Conservation (phyloP, 2,797 vertebrate genomes). For the Malacoctenus gilli region DNA sequence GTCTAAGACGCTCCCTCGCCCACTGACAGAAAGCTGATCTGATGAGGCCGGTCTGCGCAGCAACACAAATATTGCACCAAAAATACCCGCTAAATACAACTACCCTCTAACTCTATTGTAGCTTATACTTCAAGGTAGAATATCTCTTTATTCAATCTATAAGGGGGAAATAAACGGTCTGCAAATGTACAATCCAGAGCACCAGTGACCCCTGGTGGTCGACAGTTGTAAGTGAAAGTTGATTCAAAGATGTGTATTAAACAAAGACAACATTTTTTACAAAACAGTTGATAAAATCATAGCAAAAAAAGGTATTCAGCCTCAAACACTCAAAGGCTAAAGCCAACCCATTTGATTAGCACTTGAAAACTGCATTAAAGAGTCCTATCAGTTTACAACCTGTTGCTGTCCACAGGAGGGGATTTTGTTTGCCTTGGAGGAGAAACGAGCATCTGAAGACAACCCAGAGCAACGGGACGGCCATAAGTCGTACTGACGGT, state of each 20-base stretch:
- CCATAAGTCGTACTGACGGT: slow-evolving; percentile 74
- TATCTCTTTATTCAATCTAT: slow-evolving; percentile 78
- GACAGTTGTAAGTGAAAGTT: slow-evolving; percentile 60
- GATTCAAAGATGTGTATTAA: slow-evolving; percentile 46
- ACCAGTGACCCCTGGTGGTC: slow-evolving; percentile 59
- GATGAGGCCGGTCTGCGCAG: slow-evolving; percentile 57
- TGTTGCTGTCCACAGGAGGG: slow-evolving; percentile 37
- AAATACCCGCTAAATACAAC: slow-evolving; percentile 77
- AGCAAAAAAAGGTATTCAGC: slow-evolving; percentile 46
- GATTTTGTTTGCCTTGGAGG: slow-evolving; percentile 27
- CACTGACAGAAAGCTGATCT: slow-evolving; percentile 63
- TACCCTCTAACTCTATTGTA: slow-evolving; percentile 66
- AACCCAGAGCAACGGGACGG: slow-evolving; percentile 52
- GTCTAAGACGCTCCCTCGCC: too few species aligned
- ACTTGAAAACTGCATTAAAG: slow-evolving; percentile 49
- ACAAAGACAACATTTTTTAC: slow-evolving; percentile 48
- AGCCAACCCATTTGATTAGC: slow-evolving; percentile 56
- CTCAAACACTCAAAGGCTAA: slow-evolving; percentile 50
- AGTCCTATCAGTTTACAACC: slow-evolving; percentile 32
- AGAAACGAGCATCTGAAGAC: slow-evolving; percentile 59
- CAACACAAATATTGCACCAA: slow-evolving; percentile 84
- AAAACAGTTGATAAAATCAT: slow-evolving; percentile 66
- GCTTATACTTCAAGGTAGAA: slow-evolving; percentile 78
- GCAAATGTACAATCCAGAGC: slow-evolving; percentile 63
- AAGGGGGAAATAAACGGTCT: slow-evolving; percentile 69